Conservation (phyloP, 2,797 vertebrate genomes). For the Salarias fasciatus region DNA sequence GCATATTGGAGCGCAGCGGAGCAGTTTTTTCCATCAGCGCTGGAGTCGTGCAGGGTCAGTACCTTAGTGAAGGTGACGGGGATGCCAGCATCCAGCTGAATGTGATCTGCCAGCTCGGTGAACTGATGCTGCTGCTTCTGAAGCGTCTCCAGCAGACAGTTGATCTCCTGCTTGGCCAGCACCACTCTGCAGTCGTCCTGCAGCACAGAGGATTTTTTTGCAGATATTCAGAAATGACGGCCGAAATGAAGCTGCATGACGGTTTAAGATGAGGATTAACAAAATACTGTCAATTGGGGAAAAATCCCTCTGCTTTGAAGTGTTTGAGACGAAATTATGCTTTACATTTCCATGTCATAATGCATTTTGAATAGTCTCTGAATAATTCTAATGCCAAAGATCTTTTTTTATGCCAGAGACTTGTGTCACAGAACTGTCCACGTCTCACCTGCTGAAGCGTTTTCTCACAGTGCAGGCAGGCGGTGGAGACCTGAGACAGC, state of each 20-base stretch:
- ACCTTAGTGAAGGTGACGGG: slow-evolving; percentile 99
- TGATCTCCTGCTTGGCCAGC: slow-evolving; percentile 97
- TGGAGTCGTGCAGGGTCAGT: slow-evolving; percentile 2
- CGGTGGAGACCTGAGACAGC: slow-evolving; percentile 96
- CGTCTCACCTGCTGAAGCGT: slow-evolving; percentile 93
- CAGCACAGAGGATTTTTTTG: slow-evolving; percentile 1
- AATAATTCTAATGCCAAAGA: too few relatives aligned
- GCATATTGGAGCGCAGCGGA: too few relatives aligned
- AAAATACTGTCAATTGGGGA: too few relatives aligned
- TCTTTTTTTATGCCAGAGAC: too few relatives aligned
- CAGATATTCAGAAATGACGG: too few relatives aligned
- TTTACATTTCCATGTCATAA: too few relatives aligned
- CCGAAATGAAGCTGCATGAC: too few relatives aligned
- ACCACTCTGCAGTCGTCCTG: slow-evolving; percentile 98
- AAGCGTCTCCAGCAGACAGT: slow-evolving; percentile 91
- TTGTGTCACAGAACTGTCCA: too few relatives aligned
- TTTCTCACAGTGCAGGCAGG: slow-evolving; percentile 98
- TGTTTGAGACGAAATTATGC: too few relatives aligned
- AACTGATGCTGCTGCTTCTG: slow-evolving; percentile 99
- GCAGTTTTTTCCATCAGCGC: not conserved
- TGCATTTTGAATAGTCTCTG: too few relatives aligned
- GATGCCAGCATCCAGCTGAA: slow-evolving; percentile 96
- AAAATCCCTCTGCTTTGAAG: too few relatives aligned
- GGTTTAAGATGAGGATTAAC: too few relatives aligned
- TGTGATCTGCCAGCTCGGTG: slow-evolving; percentile 95